Percentiles rank a stretch among this genome's conserved stretches.
These are phyloP conservation scores for Vireo altiloquus DNA, from an alignment of 2,113 vertebrate species.

Conservation along the genomic window DNA sequence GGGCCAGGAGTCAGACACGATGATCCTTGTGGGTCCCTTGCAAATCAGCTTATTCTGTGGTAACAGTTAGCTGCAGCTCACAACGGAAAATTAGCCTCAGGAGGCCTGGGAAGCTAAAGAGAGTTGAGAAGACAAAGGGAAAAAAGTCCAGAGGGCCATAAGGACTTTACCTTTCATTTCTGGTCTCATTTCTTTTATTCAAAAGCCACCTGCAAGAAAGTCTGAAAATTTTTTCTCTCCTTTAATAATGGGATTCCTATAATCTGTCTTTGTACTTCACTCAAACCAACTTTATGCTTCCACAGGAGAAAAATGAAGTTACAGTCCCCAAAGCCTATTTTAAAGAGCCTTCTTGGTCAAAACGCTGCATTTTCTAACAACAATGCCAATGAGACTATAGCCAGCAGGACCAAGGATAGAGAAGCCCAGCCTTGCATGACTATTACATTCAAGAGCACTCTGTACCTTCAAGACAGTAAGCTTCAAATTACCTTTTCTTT, in stretches of 20 bases:
- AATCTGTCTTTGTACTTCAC: neutral
- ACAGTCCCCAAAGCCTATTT: neutral
- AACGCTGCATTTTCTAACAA: neutral
- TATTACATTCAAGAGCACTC: neutral
- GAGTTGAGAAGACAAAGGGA: neutral
- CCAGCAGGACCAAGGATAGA: neutral
- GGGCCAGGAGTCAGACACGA: neutral
- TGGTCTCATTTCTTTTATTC: neutral
- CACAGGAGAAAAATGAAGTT: neutral
- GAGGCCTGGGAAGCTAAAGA: neutral
- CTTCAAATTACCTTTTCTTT: neutral
- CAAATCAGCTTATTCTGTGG: neutral
- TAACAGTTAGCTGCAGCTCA: neutral
- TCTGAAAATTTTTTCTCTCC: neutral
- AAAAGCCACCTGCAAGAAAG: neutral
- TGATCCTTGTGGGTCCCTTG: neutral
- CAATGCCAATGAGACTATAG: neutral
- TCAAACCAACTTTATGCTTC: neutral
- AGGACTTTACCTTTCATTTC: neutral
- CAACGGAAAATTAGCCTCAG: neutral
- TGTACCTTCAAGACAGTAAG: neutral
- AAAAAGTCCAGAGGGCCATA: neutral
- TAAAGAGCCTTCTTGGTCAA: neutral
- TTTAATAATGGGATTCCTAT: neutral
- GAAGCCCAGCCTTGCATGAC: neutral